phyloP scores from a whole-genome alignment of 2,888 invertebrate species.

The Caenorhabditis zanzibari region DNA sequence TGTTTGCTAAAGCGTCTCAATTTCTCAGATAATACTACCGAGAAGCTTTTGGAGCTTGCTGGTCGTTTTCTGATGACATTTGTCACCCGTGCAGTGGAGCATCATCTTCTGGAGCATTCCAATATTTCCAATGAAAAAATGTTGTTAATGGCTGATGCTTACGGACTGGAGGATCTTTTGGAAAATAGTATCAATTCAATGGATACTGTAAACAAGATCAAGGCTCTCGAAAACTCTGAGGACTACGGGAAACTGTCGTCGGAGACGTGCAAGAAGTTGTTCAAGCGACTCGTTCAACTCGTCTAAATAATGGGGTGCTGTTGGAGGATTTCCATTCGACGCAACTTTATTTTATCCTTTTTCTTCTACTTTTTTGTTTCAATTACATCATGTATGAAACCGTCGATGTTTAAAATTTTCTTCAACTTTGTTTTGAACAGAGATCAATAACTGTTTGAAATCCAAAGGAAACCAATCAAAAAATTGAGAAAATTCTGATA shows the following conservation, averaged over 20 bases:
- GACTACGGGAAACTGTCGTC: neutral
- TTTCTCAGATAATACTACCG: slow-evolving; percentile 2
- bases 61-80: neutral
- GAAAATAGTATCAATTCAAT: neutral
- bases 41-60: slow-evolving; percentile 20
- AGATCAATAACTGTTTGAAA: no score
- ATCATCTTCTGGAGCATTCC: neutral
- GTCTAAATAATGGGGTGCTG: no score
- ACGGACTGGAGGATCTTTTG: neutral
- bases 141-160: neutral
- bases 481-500: no score
- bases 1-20: neutral
- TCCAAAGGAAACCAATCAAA: no score
- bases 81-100: no score
- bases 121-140: neutral
- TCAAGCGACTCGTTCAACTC: neutral
- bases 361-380: no score
- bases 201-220: neutral
- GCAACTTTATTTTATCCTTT: no score
- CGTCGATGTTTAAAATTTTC: no score
- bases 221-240: neutral
- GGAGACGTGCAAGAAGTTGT: neutral
- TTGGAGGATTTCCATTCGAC: no score
- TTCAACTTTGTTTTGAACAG: no score
- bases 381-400: no score